Evolutionary conservation across 2,113 vertebrate species (phyloP).

Genomic region (Tyto alba): DNA sequence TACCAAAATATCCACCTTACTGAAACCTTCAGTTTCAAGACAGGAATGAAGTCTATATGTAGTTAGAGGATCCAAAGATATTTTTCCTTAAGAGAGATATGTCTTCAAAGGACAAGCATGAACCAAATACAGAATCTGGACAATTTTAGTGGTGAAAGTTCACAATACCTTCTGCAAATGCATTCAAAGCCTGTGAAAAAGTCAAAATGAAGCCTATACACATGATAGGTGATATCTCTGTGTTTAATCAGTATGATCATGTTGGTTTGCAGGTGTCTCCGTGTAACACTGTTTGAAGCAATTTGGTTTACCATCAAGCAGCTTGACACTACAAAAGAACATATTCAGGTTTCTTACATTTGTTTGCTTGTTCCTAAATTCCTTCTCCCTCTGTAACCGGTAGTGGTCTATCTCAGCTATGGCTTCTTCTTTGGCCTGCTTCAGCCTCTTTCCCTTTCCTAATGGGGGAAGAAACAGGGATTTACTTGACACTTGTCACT

Average conservation of each 20-base stretch:
- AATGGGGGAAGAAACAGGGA: not conserved
- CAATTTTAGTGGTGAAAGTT: not conserved
- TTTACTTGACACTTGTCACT: not conserved
- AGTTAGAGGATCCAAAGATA: not conserved
- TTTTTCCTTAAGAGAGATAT: not conserved
- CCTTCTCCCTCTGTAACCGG: slow-evolving; percentile 70
- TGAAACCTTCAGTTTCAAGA: not conserved
- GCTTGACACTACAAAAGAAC: not conserved
- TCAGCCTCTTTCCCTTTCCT: slow-evolving; percentile 76
- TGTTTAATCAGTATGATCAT: not conserved
- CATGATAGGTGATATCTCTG: not conserved
- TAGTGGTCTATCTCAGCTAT: slow-evolving; percentile 72
- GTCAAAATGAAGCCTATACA: not conserved
- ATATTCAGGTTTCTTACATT: not conserved
- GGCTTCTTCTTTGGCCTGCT: slow-evolving; percentile 78
- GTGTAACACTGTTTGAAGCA: not conserved
- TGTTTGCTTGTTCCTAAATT: slow-evolving; percentile 69
- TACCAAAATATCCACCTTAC: not conserved
- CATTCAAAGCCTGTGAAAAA: not conserved
- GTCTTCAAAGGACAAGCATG: not conserved
- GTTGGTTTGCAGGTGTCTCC: not conserved
- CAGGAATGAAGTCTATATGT: not conserved
- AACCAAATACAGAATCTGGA: not conserved
- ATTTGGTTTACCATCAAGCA: not conserved
- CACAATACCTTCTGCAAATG: not conserved